Percentiles rank a stretch among this genome's conserved stretches.
phyloP scores from a whole-genome alignment of 2,797 vertebrate genomes.

The Neoniphon sammara region DNA sequence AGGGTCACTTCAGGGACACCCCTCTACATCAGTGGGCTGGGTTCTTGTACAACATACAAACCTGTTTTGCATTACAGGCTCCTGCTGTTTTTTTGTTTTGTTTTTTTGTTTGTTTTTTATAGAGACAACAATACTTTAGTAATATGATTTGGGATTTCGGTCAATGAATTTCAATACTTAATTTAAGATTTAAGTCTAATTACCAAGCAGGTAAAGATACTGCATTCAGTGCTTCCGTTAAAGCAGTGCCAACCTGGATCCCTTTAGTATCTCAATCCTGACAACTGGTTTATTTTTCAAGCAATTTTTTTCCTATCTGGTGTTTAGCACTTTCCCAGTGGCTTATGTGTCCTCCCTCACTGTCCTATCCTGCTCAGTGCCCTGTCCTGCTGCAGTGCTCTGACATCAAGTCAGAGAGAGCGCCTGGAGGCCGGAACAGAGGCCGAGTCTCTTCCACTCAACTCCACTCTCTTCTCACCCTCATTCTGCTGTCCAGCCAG shows the following conservation, averaged over 20 bases:
- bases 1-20: conserved; percentile 71
- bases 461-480: conserved; percentile 60
- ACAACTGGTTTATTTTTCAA: conserved; percentile 7
- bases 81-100: background rate
- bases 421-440: conserved; percentile 20
- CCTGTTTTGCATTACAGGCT: background rate
- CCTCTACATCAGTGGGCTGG: conserved; percentile 30
- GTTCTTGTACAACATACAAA: conserved; percentile 29
- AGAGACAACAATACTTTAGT: background rate
- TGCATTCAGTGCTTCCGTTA: background rate
- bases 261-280: background rate
- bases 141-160: background rate
- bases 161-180: too few relatives aligned
- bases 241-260: background rate
- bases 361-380: conserved; percentile 10
- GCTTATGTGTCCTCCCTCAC: background rate
- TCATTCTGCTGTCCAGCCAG: conserved; percentile 71
- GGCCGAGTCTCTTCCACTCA: conserved; percentile 45
- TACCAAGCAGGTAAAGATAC: background rate
- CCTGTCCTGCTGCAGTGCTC: conserved; percentile 12
- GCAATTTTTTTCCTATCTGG: background rate
- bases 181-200: background rate
- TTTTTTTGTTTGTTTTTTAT: background rate
- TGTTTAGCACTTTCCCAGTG: conserved; percentile 1
- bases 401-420: conserved; percentile 39